Evolutionary conservation across 2,797 vertebrate genomes (phyloP), one percentile per base, ranked within the genome.

Genomic region (Phoebastria nigripes): DNA sequence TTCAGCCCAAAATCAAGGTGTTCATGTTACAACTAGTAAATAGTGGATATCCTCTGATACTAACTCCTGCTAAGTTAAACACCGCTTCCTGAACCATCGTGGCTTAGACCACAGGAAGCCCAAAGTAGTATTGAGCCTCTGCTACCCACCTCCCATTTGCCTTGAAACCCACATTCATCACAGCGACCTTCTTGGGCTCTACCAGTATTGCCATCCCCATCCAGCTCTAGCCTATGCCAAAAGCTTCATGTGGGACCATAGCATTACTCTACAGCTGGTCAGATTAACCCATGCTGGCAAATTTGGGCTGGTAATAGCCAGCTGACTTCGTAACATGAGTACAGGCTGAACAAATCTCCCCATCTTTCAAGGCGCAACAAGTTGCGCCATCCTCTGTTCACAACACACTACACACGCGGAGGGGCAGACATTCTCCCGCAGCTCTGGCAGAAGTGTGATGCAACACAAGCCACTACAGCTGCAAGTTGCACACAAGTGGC

Each of bases 391-490:
- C 10, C 39, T 59, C 44, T 2, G 2, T 7, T 72, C 41, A 37
- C n/a, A 17, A 6, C 24, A 15, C 39, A 3, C 26, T 5, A 25
- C 6, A 2, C 5, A 13, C 0, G 0, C 1, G 1, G 49, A 73
- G 51, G 31, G n/a, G 18, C 51, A 74, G 66, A 39, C 11, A 25
- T 9, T 41, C 47, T 72, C 62, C 31, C 2, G 1, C 52, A 46
- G 52, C 15, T 39, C 61, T 12, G 26, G 21, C 46, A 18, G 39
- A 24, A 39, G 26, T 1, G 3, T 28, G 58, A 44, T 3, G 19
- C 28, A 56, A 35, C 52, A 35, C 47, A 47, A 71, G 37, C n/a
- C 42, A 8, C 42, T 26, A 25, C 52, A 86, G 76, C 84, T 71
- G 69, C 9, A 29, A 31, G 52, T 2, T 25, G 37, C 47, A 39